Evolutionary conservation across 2,797 vertebrate genomes (phyloP), one percentile per base, ranked within the genome.

Genomic region (Alectoris magna): DNA sequence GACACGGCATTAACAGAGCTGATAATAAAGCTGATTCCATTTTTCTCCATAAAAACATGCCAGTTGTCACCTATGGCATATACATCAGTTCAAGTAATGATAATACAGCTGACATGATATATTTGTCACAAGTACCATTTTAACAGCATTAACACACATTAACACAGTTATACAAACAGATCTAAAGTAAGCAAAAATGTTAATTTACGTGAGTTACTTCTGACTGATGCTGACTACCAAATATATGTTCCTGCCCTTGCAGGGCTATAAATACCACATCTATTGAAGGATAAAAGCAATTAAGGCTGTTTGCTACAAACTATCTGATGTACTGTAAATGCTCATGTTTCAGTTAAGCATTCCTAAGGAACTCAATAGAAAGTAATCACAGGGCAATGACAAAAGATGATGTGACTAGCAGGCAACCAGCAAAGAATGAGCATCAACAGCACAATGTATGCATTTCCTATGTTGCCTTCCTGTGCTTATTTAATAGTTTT

Each of bases 161-260:
- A 79, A 27, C 5, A 60, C 24, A 36, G 3, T 23, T 11, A 72
- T 38, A 75, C 15, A 84, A 74, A 62, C 14, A 15, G 60, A 71
- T 27, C 31, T 73, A 55, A 67, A 80, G 26, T 62, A 72, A 88
- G 53, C 46, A 66, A 83, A 69, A 70, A 79, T 9, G 12, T 49
- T 73, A 38, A 76, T 51, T 88, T 55, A 55, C 3, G 14, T 11
- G 6, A 86, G 22, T n/a, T 29, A n/a, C 55, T 80, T 63, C 51
- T 51, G 26, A 56, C n/a, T 6, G 66, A 73, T 0, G 0, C 49
- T 31, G 27, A 78, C 15, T 66, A 64, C 22, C 12, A 71, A 16
- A 24, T 36, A 58, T 16, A 46, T 1, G 1, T 64, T 74, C 53
- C 39, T 58, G 27, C 38, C 46, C 43, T 79, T 55, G 41, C 49